Percentiles rank a stretch among this genome's conserved stretches.
These are phyloP conservation scores for Hippolais icterina DNA, from an alignment of 2,113 vertebrate genomes.

Conservation along the genomic window DNA sequence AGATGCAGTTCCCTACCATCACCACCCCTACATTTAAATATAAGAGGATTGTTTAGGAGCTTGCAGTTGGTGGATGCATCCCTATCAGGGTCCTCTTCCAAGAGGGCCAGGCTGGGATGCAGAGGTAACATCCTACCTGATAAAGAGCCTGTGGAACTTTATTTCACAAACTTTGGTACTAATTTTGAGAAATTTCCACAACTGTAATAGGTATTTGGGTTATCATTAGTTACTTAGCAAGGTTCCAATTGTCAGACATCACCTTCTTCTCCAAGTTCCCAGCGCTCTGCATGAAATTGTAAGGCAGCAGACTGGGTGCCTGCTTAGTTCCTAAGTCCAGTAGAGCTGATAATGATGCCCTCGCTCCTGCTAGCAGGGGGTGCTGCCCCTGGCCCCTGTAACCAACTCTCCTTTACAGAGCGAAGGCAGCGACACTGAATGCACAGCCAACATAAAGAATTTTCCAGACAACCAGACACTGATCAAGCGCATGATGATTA, in stretches of 20 bases:
- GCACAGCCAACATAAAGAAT: slow-evolving; percentile 80
- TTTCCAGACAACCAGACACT: slow-evolving; percentile 91
- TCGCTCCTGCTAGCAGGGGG: neutral
- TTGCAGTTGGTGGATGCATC: neutral
- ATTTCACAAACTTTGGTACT: neutral
- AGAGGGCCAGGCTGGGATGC: neutral
- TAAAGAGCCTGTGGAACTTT: neutral
- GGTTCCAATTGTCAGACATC: neutral
- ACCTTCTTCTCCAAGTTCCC: neutral
- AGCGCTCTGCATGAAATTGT: neutral
- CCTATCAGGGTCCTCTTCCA: neutral
- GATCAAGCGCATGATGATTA: slow-evolving; percentile 97
- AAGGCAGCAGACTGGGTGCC: neutral
- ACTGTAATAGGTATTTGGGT: neutral
- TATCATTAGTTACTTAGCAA: neutral
- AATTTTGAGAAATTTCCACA: neutral
- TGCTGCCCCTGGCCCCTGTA: neutral
- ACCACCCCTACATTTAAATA: neutral
- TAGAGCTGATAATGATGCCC: neutral
- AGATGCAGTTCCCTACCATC: neutral
- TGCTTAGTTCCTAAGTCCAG: rapidly evolving
- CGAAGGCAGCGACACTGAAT: slow-evolving; percentile 81
- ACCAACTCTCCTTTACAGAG: slow-evolving; percentile 72
- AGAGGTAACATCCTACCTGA: neutral
- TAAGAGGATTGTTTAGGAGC: neutral